These are phyloP conservation scores for Crypturellus tataupa DNA, from an alignment of 2,797 vertebrate species.

Conservation along the genomic window DNA sequence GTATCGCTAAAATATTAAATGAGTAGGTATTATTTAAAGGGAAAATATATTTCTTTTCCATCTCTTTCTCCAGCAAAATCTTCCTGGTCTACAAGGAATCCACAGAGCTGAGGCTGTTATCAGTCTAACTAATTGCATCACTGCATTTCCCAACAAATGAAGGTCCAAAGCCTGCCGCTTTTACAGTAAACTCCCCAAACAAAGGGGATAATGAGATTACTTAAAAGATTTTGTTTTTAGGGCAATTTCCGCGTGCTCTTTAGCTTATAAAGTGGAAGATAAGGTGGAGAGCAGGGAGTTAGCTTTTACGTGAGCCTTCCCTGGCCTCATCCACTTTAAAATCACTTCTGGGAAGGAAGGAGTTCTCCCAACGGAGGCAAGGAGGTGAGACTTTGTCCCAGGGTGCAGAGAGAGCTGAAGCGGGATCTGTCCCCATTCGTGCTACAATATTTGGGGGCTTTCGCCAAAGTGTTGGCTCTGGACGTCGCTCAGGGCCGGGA, in stretches of 20 bases:
- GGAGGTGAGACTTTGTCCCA: neutral
- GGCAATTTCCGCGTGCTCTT: neutral
- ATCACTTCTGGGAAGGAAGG: conserved; percentile 17
- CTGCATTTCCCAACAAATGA: conserved; percentile 58
- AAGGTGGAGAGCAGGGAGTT: neutral
- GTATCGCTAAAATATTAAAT: neutral
- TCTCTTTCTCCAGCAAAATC: neutral
- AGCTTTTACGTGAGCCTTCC: conserved; percentile 2
- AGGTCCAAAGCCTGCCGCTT: neutral
- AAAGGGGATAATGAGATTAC: conserved; percentile 23
- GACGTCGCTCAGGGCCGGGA: neutral
- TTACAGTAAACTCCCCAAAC: conserved; percentile 59
- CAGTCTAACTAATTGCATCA: conserved; percentile 27
- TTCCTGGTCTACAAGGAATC: neutral
- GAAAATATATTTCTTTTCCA: neutral
- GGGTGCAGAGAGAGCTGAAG: neutral
- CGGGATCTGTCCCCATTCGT: neutral
- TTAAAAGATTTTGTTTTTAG: conserved; percentile 21
- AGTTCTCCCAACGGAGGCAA: neutral
- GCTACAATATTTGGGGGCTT: neutral
- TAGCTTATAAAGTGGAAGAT: neutral
- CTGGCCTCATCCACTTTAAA: neutral
- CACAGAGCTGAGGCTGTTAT: neutral
- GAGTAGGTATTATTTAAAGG: accelerated
- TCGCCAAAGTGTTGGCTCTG: neutral